Percentiles rank a stretch among this genome's conserved stretches.
Conservation (phyloP, 2,888 invertebrate genomes). For the Apodemia duryi region DNA sequence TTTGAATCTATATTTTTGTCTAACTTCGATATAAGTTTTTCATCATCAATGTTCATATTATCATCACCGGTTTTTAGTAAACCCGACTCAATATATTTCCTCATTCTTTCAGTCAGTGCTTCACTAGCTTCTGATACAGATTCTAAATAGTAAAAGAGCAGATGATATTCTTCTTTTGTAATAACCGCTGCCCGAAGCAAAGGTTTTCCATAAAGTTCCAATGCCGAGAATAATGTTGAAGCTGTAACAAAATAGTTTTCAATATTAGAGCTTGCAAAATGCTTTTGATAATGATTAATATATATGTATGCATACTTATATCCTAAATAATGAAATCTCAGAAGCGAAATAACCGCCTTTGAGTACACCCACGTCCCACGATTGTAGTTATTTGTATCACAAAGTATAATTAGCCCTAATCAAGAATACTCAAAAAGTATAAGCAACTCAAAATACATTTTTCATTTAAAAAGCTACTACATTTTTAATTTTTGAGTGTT, state of each 20-base stretch:
- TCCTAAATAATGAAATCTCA: no score
- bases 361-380: no score
- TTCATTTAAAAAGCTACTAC: no score
- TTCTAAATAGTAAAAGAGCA: slow-evolving; percentile 75
- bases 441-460: no score
- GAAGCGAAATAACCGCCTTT: no score
- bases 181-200: slow-evolving; percentile 73
- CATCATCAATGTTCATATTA: slow-evolving; percentile 37
- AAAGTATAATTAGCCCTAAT: no score
- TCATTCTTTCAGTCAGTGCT: slow-evolving; percentile 68
- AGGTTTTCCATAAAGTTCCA: slow-evolving; percentile 82
- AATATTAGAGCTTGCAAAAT: slow-evolving; percentile 18
- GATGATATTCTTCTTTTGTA: slow-evolving; percentile 73
- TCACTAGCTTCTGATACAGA: slow-evolving; percentile 73
- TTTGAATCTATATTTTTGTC: slow-evolving; percentile 50
- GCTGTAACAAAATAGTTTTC: slow-evolving; percentile 59
- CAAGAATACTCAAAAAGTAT: no score
- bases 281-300: no score
- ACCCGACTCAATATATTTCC: slow-evolving; percentile 73
- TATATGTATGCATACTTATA: no score
- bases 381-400: no score
- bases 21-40: slow-evolving; percentile 19
- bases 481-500: no score
- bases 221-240: slow-evolving; percentile 79
- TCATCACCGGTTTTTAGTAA: slow-evolving; percentile 52